Conservation (phyloP, 2,113 vertebrate genomes). For the Poecile atricapillus region DNA sequence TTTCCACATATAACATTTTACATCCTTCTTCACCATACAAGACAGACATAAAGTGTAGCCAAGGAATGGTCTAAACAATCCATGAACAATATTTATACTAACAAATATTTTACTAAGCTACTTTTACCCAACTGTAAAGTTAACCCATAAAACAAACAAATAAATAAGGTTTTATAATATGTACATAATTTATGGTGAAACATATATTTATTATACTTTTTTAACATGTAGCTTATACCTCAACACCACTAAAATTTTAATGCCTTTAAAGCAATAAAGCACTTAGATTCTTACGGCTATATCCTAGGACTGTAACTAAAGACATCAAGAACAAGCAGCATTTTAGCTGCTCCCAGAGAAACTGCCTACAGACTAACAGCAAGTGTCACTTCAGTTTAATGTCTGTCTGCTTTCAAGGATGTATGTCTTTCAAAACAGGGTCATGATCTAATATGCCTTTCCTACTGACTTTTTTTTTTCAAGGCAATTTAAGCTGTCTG, state of each 20-base stretch:
- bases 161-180: background rate
- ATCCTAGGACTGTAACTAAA: background rate
- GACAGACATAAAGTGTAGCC: background rate
- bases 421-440: background rate
- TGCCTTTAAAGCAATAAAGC: background rate
- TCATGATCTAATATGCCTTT: background rate
- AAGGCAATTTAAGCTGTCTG: background rate
- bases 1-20: background rate
- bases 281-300: background rate
- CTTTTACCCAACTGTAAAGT: background rate
- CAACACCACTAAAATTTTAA: background rate
- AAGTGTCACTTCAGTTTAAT: background rate
- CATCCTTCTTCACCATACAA: background rate
- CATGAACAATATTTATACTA: background rate
- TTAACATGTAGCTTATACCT: background rate
- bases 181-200: background rate
- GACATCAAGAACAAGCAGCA: background rate
- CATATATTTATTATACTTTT: background rate
- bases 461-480: background rate
- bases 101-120: background rate
- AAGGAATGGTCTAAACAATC: background rate
- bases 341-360: background rate
- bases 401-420: background rate
- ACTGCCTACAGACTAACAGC: background rate
- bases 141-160: background rate